Evolutionary conservation across 2,888 invertebrate genomes (phyloP), one percentile per base, ranked within the genome.

Genomic region (Acleris cristana): DNA sequence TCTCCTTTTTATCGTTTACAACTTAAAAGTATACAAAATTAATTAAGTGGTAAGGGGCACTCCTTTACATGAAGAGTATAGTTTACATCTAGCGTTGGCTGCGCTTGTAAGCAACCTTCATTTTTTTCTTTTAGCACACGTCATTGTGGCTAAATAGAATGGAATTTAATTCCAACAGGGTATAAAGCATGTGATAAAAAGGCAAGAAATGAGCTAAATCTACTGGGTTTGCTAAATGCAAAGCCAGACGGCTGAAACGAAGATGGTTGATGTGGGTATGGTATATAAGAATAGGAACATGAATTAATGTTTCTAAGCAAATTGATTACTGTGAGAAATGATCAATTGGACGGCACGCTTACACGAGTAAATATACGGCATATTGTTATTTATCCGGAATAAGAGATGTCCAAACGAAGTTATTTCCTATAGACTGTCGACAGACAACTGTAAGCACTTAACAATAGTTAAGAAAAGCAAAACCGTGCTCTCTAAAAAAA

Each of bases 401-500:
- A 70, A 72, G 69, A 71, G 70, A 66, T 72, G 71, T 72, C 70
- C 59, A 52, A 78, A 75, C 71, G 72, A 79, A 58, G 70, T 65
- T 69, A 69, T 71, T 70, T 70, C 72, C 72, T 69, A 69, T 73
- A 73, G 58, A 72, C 71, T 70, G 70, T 68, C 72, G 70, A 71
- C 75, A 74, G 74, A 78, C 79, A 79, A 75, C 73, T 72, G 74
- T 75, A 75, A 76, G 73, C 79, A 84, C 88, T 89, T 89, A 88
- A 87, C 75, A 76, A 83, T 87, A 86, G 83, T 85, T 82, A 87
- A 90, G 90, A 91, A 87, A 90, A 91, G 89, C 89, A 87, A 86
- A 88, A 92, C 92, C 92, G 92, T 92, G 92, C 92, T 92, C 89
- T 87, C 78, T 85, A 86, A 83, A 83, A 83, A 80, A 76, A 85